Evolutionary conservation across 2,113 vertebrate species (phyloP), one percentile per base, ranked within the genome.

Genomic region (Leptodactylus fuscus): DNA sequence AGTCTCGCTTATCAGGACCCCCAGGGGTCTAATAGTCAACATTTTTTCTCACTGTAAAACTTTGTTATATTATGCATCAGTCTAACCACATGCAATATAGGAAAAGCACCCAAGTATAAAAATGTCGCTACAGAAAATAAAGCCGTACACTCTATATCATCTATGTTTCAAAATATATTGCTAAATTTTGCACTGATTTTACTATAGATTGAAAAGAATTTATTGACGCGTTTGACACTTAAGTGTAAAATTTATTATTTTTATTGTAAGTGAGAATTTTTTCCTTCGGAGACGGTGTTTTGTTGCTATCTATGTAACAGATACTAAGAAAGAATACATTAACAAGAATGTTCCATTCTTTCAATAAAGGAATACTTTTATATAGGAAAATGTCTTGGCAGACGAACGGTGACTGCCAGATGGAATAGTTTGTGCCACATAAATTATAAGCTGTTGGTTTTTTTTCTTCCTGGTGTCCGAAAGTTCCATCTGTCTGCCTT

Each of bases 401-500:
- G 92, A 92, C 87, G 91, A 91, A 86, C 89, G 90, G 88, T 88
- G 92, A 90, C 88, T 91, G 93, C 91, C 93, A 94, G 92, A 94
- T 94, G 93, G 93, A 89, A 92, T 91, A 91, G 92, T 87, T 91
- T 91, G 87, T 90, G 91, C 91, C 92, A 92, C 92, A 91, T 88
- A 86, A 92, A 92, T 92, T 94, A 89, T 90, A 91, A 89, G 90
- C 88, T 89, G 89, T 69, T 73, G 51, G 46, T 88, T 87, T 81
- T 87, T 87, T 41, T 89, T 90, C 91, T 93, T 92, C 93, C 92
- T 94, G 93, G 94, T 94, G 91, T 91, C 93, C 94, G 91, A 93
- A 91, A 90, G 91, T 94, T 94, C 92, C 92, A 93, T 94, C 91
- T 93, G 93, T 94, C 93, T 92, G 91, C 91, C 92, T 89, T 92